Evolutionary conservation across 1,140 invertebrate genomes (phyloP), one percentile per base, ranked within the genome.

Genomic region (Drosophila guanche): DNA sequence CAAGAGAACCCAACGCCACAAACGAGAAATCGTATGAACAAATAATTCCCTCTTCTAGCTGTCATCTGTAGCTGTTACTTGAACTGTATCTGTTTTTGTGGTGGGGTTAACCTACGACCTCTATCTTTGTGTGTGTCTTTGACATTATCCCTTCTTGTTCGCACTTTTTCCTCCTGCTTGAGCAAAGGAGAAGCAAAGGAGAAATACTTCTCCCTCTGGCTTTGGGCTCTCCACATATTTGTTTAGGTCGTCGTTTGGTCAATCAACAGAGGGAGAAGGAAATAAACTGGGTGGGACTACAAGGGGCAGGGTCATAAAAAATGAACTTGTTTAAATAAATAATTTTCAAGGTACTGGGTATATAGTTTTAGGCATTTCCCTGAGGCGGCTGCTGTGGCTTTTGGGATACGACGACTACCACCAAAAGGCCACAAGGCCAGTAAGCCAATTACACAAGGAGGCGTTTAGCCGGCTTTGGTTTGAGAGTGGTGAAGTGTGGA

Each of bases 81-180:
- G 16, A 37, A 8, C 29, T 33, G 29, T 33, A 33, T 1, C 33
- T 43, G 20, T 29, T 7, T 54, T 22, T 51, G 56, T 27, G 51
- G 25, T 27, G 14, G 5, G 10, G 23, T 6, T 33, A 43, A 71
- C 70, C 65, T 59, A 47, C 54, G 61, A 84, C 79, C 70, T 84
- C 75, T 76, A 22, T 37, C 8, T 22, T 3, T 7, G 4, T 12
- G 22, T 63, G 33, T 54, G 42, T 61, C 59, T 58, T 63, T 79
- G 58, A 61, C 67, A 85, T 85, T 86, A 84, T 79, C 70, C 70
- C 33, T 79, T 59, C 54, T 63, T 70, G 37, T 45, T 75, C 46
- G 60, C 75, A 84, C 74, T 65, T 54, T 37, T 37, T 10, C 10
- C 33, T 76, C 20, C 46, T 62, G 54, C 65, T 76, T 76, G 48